Conservation (phyloP, 2,113 vertebrate genomes). For the Anser brachyrhynchus region DNA sequence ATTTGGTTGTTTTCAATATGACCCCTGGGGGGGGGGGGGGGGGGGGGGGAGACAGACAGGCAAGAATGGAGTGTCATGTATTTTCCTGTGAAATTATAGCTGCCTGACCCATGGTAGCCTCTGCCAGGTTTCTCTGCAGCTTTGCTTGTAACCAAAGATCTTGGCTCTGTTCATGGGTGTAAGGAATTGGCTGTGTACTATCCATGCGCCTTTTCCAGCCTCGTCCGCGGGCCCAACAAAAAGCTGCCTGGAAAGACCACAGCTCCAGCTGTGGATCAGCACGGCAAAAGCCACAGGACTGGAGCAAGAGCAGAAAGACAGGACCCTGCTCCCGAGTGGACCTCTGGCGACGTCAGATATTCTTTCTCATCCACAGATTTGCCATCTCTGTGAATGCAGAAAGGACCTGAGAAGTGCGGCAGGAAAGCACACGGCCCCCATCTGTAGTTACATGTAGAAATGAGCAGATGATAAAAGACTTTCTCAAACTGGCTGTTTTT, state of each 20-base stretch:
- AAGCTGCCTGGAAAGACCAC: neutral
- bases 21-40: neutral
- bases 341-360: neutral
- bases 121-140: neutral
- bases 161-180: fast-evolving
- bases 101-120: neutral
- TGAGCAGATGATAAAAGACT: neutral
- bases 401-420: neutral
- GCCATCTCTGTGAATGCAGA: neutral
- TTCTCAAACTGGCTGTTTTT: neutral
- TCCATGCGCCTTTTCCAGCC: neutral
- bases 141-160: neutral
- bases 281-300: neutral
- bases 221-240: neutral
- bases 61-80: neutral
- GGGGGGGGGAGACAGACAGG: neutral
- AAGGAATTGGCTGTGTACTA: neutral
- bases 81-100: constrained; percentile 9
- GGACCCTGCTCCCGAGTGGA: neutral
- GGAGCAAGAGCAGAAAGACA: neutral
- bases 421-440: neutral
- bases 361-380: neutral
- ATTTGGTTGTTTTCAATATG: constrained; percentile 19
- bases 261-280: neutral
- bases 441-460: fast-evolving